Conservation (phyloP, 2,113 vertebrate genomes). For the rabbit (Oryctolagus cuniculus) region DNA sequence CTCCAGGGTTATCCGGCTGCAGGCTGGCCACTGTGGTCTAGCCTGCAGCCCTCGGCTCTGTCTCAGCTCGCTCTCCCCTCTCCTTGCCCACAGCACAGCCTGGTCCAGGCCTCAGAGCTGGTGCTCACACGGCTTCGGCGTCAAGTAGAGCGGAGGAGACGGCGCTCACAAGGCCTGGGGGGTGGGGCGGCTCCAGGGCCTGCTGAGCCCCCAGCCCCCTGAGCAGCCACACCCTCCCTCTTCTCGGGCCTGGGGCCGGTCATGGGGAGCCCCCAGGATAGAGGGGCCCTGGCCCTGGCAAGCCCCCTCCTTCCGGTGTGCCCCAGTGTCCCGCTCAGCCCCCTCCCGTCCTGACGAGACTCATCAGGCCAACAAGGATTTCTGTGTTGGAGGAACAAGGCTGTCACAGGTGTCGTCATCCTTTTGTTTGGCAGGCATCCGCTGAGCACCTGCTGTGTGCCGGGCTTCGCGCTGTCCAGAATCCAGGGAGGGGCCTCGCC, state of each 20-base stretch:
- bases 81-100: slow-evolving; percentile 82
- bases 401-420: not conserved
- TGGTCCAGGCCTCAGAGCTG: slow-evolving; percentile 80
- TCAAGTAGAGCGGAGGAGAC: slow-evolving; percentile 66
- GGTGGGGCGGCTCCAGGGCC: not conserved
- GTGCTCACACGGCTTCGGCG: slow-evolving; percentile 79
- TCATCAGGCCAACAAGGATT: not conserved
- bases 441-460: not conserved
- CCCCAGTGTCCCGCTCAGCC: not conserved
- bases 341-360: accelerated
- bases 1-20: not conserved
- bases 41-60: not conserved
- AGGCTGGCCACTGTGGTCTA: accelerated
- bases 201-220: not conserved
- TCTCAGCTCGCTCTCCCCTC: not conserved
- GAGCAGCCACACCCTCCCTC: not conserved
- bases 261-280: no score
- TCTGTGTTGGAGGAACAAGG: not conserved
- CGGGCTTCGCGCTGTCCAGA: not conserved
- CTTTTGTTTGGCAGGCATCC: not conserved
- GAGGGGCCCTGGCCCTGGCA: not conserved
- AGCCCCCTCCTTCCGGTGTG: not conserved
- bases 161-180: not conserved
- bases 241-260: not conserved
- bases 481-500: not conserved